phyloP scores from a whole-genome alignment of 2,888 invertebrate species.

The Drosophila lutescens region DNA sequence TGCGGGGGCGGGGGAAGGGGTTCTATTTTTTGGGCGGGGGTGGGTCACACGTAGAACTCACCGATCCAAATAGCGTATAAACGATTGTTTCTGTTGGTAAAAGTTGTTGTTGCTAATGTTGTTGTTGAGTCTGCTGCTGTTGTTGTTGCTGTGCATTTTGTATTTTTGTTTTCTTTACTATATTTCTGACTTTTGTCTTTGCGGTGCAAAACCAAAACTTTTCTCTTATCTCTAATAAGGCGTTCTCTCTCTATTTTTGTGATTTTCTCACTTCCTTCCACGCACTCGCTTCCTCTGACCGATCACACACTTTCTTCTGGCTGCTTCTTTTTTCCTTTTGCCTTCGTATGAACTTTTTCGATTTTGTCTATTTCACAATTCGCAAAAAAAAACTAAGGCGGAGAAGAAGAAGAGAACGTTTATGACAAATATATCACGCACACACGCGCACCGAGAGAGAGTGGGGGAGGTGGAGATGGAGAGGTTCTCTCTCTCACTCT shows the following conservation, averaged over 20 bases:
- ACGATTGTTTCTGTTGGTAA: conserved; percentile 49
- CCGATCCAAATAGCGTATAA: conserved; percentile 58
- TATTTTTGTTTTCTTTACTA: conserved; percentile 10
- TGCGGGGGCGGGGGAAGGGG: neutral
- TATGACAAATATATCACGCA: conserved; percentile 25
- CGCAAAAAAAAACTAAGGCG: conserved; percentile 20
- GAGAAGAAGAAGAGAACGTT: conserved; percentile 15
- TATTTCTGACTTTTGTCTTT: conserved; percentile 27
- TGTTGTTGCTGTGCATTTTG: conserved; percentile 64
- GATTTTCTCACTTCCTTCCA: conserved; percentile 12
- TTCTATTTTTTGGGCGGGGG: neutral
- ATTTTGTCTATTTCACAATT: conserved; percentile 38
- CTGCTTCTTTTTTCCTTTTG: conserved; percentile 24
- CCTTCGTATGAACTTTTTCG: conserved; percentile 12
- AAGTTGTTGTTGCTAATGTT: conserved; percentile 45
- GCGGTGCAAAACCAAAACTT: conserved; percentile 17
- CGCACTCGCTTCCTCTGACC: conserved; percentile 13
- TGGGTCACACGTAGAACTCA: conserved; percentile 49
- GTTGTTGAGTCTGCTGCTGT: conserved; percentile 50
- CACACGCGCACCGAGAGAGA: neutral
- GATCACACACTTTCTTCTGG: conserved; percentile 28
- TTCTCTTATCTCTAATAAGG: conserved; percentile 31
- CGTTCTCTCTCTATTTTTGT: neutral
- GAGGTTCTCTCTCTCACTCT: conserved; percentile 14
- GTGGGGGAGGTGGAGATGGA: neutral